phyloP scores from a whole-genome alignment of 2,113 vertebrate genomes.

The Amphilophus citrinellus region DNA sequence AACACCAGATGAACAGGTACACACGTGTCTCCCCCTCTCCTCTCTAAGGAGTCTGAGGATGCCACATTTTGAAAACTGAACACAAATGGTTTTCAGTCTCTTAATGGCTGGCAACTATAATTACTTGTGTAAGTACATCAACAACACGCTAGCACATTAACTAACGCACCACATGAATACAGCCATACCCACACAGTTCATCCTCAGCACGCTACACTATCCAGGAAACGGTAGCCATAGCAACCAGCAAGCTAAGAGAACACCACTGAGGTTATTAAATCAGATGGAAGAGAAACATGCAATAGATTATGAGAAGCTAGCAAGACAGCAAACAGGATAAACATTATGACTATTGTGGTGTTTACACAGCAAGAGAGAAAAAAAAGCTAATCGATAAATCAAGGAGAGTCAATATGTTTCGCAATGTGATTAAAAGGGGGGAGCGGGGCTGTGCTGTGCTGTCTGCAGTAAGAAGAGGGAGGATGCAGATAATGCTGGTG shows the following conservation, averaged over 20 bases:
- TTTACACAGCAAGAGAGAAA: background rate
- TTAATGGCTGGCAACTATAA: slow-evolving; percentile 55
- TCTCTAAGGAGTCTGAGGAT: slow-evolving; percentile 49
- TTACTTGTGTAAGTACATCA: slow-evolving; percentile 46
- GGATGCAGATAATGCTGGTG: background rate
- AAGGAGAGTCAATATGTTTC: background rate
- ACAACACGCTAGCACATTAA: slow-evolving; percentile 12
- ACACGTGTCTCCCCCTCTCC: slow-evolving; percentile 30
- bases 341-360: background rate
- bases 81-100: slow-evolving; percentile 47
- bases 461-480: background rate
- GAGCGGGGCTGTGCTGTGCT: background rate
- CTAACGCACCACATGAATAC: slow-evolving; percentile 14
- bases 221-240: slow-evolving; percentile 63
- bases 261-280: slow-evolving; percentile 53
- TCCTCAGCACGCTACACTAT: slow-evolving; percentile 41
- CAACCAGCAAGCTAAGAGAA: slow-evolving; percentile 63
- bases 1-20: background rate
- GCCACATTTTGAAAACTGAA: slow-evolving; percentile 48
- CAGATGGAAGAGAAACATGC: slow-evolving; percentile 39
- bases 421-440: background rate
- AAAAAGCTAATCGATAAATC: background rate
- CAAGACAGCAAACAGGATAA: background rate
- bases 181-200: slow-evolving; percentile 48
- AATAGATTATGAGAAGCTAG: slow-evolving; percentile 13